phyloP scores from a whole-genome alignment of 2,888 invertebrate genomes.

The Camponotus fellah region DNA sequence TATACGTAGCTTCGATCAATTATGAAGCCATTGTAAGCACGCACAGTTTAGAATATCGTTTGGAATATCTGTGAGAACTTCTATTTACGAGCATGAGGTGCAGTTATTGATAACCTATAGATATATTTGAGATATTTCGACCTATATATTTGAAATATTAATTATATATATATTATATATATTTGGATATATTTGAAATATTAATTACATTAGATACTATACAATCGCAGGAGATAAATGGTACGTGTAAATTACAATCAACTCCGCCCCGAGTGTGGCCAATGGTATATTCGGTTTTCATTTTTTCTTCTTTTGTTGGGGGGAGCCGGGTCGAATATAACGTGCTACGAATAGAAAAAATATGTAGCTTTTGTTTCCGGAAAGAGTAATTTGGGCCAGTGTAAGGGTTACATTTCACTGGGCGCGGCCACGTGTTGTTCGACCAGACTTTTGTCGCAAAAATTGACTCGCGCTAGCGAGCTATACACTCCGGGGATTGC shows the following conservation, averaged over 20 bases:
- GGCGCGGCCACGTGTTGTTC: constrained; percentile 30
- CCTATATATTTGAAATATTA: not conserved
- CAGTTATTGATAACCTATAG: constrained; percentile 5
- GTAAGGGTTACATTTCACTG: constrained; percentile 39
- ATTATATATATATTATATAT: no score
- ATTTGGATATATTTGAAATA: no score
- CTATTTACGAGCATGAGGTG: not conserved
- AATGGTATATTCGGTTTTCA: not conserved
- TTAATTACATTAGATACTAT: not conserved
- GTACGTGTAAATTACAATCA: constrained; percentile 4
- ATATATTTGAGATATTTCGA: not conserved
- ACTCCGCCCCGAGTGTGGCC: not conserved
- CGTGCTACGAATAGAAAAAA: constrained; percentile 23
- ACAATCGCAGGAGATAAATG: not conserved
- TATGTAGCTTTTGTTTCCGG: constrained; percentile 33
- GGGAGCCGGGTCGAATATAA: not conserved
- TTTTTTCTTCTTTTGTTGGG: not conserved
- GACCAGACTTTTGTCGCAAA: constrained; percentile 50
- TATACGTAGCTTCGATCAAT: not conserved
- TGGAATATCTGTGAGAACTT: not conserved
- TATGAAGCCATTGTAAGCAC: not conserved
- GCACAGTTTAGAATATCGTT: not conserved
- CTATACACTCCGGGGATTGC: constrained; percentile 50
- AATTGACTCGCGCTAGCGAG: constrained; percentile 43
- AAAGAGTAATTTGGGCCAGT: constrained; percentile 41